A percentile compares a stretch with the other conserved stretches of the same genome.
These are phyloP conservation scores for Pachypanchax playfairii DNA, from an alignment of 2,113 vertebrate species.

Conservation along the genomic window DNA sequence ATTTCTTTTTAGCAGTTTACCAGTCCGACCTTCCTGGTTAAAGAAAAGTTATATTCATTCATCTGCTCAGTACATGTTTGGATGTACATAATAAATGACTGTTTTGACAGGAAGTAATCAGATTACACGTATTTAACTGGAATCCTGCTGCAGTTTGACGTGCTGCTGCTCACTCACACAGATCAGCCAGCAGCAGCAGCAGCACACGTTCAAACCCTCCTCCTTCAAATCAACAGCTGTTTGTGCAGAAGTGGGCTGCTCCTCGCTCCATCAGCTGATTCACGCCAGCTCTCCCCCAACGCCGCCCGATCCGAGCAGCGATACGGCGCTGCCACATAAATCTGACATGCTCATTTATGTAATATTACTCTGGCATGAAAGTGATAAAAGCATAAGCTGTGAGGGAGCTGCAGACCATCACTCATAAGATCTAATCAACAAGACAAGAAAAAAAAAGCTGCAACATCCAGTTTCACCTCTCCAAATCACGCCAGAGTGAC, in stretches of 20 bases:
- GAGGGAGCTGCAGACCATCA: conserved; percentile 25
- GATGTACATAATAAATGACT: too few species aligned
- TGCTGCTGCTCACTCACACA: background rate
- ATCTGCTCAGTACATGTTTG: too few species aligned
- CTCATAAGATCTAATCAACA: conserved; percentile 42
- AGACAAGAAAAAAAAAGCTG: background rate
- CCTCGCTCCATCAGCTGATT: conserved; percentile 20
- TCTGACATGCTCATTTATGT: conserved; percentile 39
- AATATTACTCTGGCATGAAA: conserved; percentile 46
- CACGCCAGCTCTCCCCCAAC: background rate
- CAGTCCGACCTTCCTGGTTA: too few species aligned
- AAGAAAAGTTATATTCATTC: too few species aligned
- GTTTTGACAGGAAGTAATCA: too few species aligned
- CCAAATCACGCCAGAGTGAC: conserved; percentile 41
- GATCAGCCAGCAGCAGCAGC: conserved; percentile 4
- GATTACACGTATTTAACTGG: too few species aligned
- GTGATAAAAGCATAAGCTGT: conserved; percentile 64
- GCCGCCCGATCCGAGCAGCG: conserved; percentile 13
- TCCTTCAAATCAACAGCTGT: conserved; percentile 32
- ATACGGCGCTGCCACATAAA: conserved; percentile 36
- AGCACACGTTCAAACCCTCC: conserved; percentile 42
- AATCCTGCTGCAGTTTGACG: too few species aligned
- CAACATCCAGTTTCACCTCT: conserved; percentile 16
- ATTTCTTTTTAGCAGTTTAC: too few species aligned
- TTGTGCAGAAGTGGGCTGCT: conserved; percentile 8